phyloP scores from a whole-genome alignment of 1,140 invertebrate genomes.

The Drosophila nikananu region DNA sequence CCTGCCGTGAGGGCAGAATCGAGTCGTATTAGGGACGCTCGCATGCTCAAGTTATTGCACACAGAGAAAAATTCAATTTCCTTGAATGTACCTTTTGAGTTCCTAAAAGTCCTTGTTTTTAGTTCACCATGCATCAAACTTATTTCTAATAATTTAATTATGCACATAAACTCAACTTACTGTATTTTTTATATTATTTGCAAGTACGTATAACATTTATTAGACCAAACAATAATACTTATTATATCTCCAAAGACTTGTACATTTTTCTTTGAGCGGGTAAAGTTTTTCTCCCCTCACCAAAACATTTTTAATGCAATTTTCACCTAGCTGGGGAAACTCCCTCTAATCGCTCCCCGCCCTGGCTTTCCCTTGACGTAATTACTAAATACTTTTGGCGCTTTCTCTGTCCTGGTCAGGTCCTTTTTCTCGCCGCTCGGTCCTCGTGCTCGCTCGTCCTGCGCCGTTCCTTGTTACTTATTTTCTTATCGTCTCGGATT shows the following conservation, averaged over 20 bases:
- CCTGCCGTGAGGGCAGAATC: slow-evolving; percentile 9
- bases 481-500: slow-evolving; percentile 82
- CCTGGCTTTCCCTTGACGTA: slow-evolving; percentile 59
- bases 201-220: neutral
- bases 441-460: slow-evolving; percentile 17
- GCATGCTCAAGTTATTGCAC: slow-evolving; percentile 30
- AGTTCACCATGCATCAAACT: neutral
- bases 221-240: neutral
- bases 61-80: slow-evolving; percentile 1
- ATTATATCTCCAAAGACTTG: neutral
- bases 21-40: slow-evolving; percentile 21
- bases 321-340: slow-evolving; percentile 54
- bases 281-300: slow-evolving; percentile 1
- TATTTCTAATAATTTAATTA: neutral
- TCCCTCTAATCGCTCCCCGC: slow-evolving; percentile 8
- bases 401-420: slow-evolving; percentile 50
- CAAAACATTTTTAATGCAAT: slow-evolving; percentile 71
- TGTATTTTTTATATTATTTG: neutral
- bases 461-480: slow-evolving; percentile 59
- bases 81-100: too few relatives aligned
- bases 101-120: neutral
- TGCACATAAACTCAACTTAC: neutral
- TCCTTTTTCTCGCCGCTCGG: slow-evolving; percentile 33
- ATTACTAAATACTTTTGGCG: slow-evolving; percentile 80
- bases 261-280: neutral